Evolutionary conservation across 2,797 vertebrate genomes (phyloP), one percentile per base, ranked within the genome.

Genomic region (Smutsia temminckii): DNA sequence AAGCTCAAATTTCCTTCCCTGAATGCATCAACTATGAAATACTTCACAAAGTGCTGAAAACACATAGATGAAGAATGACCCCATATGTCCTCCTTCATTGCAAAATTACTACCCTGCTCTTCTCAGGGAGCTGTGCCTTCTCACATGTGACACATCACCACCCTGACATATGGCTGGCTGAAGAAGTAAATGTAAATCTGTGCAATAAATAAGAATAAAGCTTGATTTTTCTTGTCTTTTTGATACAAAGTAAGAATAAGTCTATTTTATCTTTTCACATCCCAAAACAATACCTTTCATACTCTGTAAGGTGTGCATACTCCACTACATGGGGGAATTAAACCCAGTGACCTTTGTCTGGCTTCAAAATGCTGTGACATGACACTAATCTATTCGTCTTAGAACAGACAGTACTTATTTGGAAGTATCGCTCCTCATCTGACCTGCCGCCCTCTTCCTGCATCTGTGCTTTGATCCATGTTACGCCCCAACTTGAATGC

Each of bases 301-400:
- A 23, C 3, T n/a, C 5, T 57, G 8, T 55, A 55, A 29, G 11
- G 9, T 90, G 1, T 51, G 0, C 0, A 0, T 63, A 25, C 4
- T n/a, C 37, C 1, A 42, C 63, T 75, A 34, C 23, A 46, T 13
- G 49, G 14, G 4, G 6, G 55, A 80, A 57, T 55, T 21, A 37
- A 71, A 49, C 8, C 25, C 18, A 23, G 29, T 68, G 1, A 63
- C 23, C 34, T 57, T 66, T 55, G 3, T 59, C 21, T 34, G 14
- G 42, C 21, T 57, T 77, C 34, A 75, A 17, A 83, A 55, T 71
- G 40, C 59, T 86, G 6, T 74, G 37, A 61, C 25, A 5, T 53
- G 11, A 53, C 46, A 74, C 46, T 34, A 23, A n/a, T 64, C 20
- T 53, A 17, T 25, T 32, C 18, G 49, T 51, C 18, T 72, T 68